Evolutionary conservation across 2,888 invertebrate species (phyloP), one percentile per base, ranked within the genome.

Genomic region (Agapostemon virescens): DNA sequence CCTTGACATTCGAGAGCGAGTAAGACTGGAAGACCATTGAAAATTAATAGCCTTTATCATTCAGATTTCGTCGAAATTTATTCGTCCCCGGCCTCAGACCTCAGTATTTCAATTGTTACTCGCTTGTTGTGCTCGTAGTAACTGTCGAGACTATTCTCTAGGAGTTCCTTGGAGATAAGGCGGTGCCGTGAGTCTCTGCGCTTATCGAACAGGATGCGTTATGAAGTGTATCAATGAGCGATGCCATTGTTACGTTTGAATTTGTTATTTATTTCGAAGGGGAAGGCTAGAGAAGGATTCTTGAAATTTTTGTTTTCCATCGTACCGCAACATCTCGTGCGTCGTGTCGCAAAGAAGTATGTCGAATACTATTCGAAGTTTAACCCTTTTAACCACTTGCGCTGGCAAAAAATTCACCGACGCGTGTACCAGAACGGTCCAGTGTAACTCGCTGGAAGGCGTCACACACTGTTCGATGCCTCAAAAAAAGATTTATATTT

Each of bases 1-100:
- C 87, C 89, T 89, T 89, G 88, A 89, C 89, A 88, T 88, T 88
- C 88, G 86, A 81, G 80, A 82, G 80, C 76, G 79, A 70, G 69
- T 69, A 73, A 77, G 69, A 58, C 68, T 68, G 61, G 45, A 33
- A 52, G 70, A 79, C 72, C 76, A 40, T 83, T 70, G 77, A 45
- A 79, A 84, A 83, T 83, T 81, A 82, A 86, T 82, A 86, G 77
- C 83, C 26, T 61, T 72, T 72, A 72, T 64, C 23, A 64, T 64
- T 49, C 49, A 64, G 64, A 72, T 72, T 63, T 36, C 33, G 17
- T n/a, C 26, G 7, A 33, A 64, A 64, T 45, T 45, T 42, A 49
- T 63, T 72, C 45, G 26, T 6, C 36, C 45, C 6, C 17, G 23
- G 20, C 45, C 26, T 13, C 17, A 13, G 30, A 49, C 63, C 36